Evolutionary conservation across 2,113 vertebrate species (phyloP), one percentile per base, ranked within the genome.

Genomic region (Bostrychus sinensis): DNA sequence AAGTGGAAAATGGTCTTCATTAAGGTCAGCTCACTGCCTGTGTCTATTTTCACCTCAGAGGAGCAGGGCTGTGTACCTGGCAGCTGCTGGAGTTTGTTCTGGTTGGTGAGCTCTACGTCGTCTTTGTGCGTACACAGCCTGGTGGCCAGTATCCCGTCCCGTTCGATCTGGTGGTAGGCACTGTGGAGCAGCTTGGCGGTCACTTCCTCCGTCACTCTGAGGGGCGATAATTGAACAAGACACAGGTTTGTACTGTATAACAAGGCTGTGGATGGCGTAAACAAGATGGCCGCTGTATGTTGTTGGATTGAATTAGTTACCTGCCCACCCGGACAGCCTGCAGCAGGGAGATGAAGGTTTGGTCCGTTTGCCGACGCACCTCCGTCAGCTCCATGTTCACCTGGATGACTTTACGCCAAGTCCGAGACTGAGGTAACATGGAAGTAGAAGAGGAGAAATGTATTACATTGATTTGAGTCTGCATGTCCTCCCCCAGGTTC

Each of bases 121-220:
- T 97, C 95, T 82, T 95, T 98, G 86, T 98, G 97, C 0, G 97
- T 98, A 83, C 97, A 99, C 46, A 99, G 93, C 58, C 94, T 91
- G 0, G 96, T 99, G n/a, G 97, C 96, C 75, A 98, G 79, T 72
- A 99, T 97, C 30, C 96, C 96, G 6, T 98, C 94, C 51, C 68
- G 86, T 82, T 95, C 96, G 3, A 98, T 93, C 38, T 69, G 91
- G 76, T 95, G 93, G 66, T 87, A 67, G 54, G 93, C 87, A 0
- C 95, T 98, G 54, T 86, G 86, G 77, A 83, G 82, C 63, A 98
- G 89, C 77, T 88, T 91, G 2, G 72, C 70, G 0, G 93, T 94
- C 39, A 98, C 94, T 60, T 98, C 95, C 22, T 95, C 94, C 0
- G 94, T 94, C 80, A 94, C 96, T 84, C 97, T 98, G 83, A 55